Percentiles rank a stretch among this genome's conserved stretches.
Conservation (phyloP, 2,888 invertebrate genomes). For the Sarcophaga variegata region DNA sequence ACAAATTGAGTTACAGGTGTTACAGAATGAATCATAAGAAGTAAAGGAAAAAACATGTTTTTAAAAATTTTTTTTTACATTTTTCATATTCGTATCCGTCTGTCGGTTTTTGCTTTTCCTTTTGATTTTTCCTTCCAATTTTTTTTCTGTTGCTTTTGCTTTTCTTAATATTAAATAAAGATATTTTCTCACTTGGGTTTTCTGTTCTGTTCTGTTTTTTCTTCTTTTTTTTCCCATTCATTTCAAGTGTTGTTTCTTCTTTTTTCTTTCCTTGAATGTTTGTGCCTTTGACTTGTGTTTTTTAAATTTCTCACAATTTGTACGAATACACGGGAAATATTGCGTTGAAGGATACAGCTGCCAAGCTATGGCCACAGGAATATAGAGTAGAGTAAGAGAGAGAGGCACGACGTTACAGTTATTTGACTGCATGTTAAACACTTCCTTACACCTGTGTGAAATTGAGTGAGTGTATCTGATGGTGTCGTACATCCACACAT, state of each 20-base stretch:
- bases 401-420: neutral
- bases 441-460: constrained; percentile 1
- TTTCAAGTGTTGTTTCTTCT: constrained; percentile 3
- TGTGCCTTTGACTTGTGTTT: neutral
- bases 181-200: constrained; percentile 11
- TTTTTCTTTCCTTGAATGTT: neutral
- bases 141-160: neutral
- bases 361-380: neutral
- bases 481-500: neutral
- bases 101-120: no score
- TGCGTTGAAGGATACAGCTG: constrained; percentile 3
- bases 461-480: neutral
- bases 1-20: no score
- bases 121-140: neutral
- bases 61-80: no score
- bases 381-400: neutral
- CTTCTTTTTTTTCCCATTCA: neutral
- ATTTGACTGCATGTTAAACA: constrained; percentile 1
- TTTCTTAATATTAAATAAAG: constrained; percentile 9
- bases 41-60: no score
- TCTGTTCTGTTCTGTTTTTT: neutral
- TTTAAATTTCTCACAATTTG: neutral
- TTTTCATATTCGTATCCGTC: no score
- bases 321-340: constrained; percentile 7
- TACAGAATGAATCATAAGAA: no score